phyloP scores from a whole-genome alignment of 64 coral and sea anemone genomes.

The Stichodactyla mertensii region DNA sequence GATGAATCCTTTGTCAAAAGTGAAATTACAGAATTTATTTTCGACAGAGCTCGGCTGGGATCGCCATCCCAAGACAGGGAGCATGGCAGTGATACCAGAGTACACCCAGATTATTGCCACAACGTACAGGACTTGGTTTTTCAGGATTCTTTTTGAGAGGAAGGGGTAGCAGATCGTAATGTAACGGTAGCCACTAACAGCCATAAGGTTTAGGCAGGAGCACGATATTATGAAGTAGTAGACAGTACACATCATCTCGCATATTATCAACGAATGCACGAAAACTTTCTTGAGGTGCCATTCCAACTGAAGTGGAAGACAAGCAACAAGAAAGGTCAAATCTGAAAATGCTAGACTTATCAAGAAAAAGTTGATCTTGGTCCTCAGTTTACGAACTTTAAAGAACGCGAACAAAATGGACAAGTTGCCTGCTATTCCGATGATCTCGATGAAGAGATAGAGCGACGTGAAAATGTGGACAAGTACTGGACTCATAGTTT shows the following conservation, averaged over 20 bases:
- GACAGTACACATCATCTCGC: slow-evolving; percentile 43
- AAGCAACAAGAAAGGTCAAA: slow-evolving; percentile 2
- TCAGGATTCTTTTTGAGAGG: background rate
- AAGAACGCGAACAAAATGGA: slow-evolving; percentile 46
- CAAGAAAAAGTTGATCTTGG: slow-evolving; percentile 52
- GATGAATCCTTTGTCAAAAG: background rate
- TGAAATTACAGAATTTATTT: background rate
- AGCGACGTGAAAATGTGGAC: slow-evolving; percentile 20
- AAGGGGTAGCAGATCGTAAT: slow-evolving; percentile 45
- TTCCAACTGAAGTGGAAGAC: slow-evolving; percentile 48
- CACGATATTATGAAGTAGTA: slow-evolving; percentile 28
- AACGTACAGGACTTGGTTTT: background rate
- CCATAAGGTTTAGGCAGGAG: slow-evolving; percentile 43
- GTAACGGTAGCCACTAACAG: slow-evolving; percentile 50
- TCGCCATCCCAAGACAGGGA: slow-evolving; percentile 58
- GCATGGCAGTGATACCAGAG: slow-evolving; percentile 6
- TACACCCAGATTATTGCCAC: slow-evolving; percentile 34
- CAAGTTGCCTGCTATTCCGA: slow-evolving; percentile 30
- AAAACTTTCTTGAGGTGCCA: slow-evolving; percentile 26
- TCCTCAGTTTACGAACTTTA: slow-evolving; percentile 31
- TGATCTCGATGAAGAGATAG: slow-evolving; percentile 19
- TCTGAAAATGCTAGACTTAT: slow-evolving; percentile 46
- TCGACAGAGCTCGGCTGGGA: background rate
- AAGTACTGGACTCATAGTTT: background rate
- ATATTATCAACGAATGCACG: slow-evolving; percentile 21